Evolutionary conservation across 2,888 invertebrate genomes (phyloP), one percentile per base, ranked within the genome.

Genomic region (Agrenia bidenticulata): DNA sequence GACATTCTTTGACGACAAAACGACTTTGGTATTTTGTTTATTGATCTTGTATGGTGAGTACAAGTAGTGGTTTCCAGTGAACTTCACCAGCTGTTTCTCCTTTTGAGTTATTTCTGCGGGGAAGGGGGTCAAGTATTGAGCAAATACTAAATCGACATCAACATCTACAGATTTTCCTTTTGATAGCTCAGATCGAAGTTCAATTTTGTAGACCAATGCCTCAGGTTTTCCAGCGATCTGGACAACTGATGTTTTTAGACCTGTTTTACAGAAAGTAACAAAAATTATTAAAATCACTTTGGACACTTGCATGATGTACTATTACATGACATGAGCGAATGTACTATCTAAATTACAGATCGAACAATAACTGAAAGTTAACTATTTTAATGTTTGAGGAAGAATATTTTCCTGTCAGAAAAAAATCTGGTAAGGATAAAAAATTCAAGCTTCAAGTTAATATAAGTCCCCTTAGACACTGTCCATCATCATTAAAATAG

Each of bases 31-130:
- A 73, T 89, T 92, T 80, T 97, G 95, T 42, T 88, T 87, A 0
- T 80, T 80, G 0, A 92, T 88, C 64, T 82, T 79, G 80, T 98
- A 99, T 0, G 94, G 92, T 0, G 90, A 86, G 78, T 87, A 94
- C 61, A 90, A 83, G 79, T 93, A 91, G 64, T 91, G 84, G 78
- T 89, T 92, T 26, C 94, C 95, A 73, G 83, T 85, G 79, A 89
- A 97, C 73, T 89, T 86, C 0, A 99, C 92, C 71, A 94, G 83
- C 78, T 99, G 99, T 77, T 92, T 92, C 77, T 99, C 98, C 69
- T 90, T 88, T 80, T 99, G 99, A 0, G 87, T 85, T 67, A 99
- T 95, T 75, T 89, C 86, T 11, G 87, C 87, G 1, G 99, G 99
- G 81, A 90, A 91, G 0, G 98, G 93, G 32, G 82, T 79, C 27